phyloP scores from a whole-genome alignment of 2,888 invertebrate species.

The Lottia scabra region DNA sequence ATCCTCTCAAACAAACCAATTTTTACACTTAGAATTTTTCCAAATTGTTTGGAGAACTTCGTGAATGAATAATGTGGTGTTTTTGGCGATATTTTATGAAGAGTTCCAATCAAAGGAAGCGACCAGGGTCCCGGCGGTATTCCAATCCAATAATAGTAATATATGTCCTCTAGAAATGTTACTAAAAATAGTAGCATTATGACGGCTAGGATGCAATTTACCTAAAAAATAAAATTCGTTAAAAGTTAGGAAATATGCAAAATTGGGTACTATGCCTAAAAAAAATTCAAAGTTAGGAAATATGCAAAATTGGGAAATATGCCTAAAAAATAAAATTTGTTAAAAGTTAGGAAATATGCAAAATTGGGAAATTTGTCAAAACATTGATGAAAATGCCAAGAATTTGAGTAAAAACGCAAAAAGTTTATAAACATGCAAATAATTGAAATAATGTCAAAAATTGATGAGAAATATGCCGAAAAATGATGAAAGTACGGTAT shows the following conservation, averaged over 20 bases:
- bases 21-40: slow-evolving; percentile 33
- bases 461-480: too few species aligned
- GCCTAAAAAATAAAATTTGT: too few species aligned
- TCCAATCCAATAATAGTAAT: slow-evolving; percentile 24
- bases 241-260: neutral
- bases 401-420: too few species aligned
- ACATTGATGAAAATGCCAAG: too few species aligned
- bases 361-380: too few species aligned
- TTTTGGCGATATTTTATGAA: slow-evolving; percentile 24
- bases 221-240: neutral
- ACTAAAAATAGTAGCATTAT: neutral
- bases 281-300: too few species aligned
- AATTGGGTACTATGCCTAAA: too few species aligned
- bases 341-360: too few species aligned
- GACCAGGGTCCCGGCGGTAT: slow-evolving; percentile 45
- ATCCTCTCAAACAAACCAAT: slow-evolving; percentile 31
- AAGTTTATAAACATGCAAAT: too few species aligned
- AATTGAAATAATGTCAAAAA: too few species aligned
- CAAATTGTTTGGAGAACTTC: slow-evolving; percentile 33
- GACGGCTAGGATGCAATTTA: neutral
- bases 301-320: too few species aligned
- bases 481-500: too few species aligned
- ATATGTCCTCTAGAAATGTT: slow-evolving; percentile 31
- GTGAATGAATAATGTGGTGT: slow-evolving; percentile 28
- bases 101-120: slow-evolving; percentile 37